Conservation (phyloP, 64 coral and sea anemone species). For the Catalaphyllia jardinei region DNA sequence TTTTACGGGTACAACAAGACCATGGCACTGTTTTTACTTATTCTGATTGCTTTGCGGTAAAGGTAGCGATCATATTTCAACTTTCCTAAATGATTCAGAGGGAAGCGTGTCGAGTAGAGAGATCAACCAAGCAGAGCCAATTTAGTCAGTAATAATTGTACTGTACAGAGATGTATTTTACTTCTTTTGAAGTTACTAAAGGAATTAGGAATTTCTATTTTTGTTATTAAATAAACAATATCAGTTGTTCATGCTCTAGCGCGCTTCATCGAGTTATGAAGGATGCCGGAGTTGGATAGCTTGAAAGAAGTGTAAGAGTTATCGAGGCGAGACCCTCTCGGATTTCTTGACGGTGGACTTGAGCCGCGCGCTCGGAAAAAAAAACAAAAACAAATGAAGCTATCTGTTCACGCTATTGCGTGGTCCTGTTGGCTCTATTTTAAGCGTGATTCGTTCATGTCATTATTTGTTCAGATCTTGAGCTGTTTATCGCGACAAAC, state of each 20-base stretch:
- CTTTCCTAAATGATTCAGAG: slow-evolving; percentile 22
- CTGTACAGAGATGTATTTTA: slow-evolving; percentile 29
- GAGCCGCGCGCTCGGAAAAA: slow-evolving; percentile 28
- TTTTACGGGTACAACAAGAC: slow-evolving; percentile 21
- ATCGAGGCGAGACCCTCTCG: slow-evolving; percentile 1
- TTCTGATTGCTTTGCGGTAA: slow-evolving; percentile 21
- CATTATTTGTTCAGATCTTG: slow-evolving; percentile 30
- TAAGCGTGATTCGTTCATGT: slow-evolving; percentile 23
- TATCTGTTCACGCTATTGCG: slow-evolving; percentile 17
- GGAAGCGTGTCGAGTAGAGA: slow-evolving; percentile 15
- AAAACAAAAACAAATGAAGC: not conserved
- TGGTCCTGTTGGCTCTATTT: slow-evolving; percentile 6
- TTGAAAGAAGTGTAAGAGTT: slow-evolving; percentile 15
- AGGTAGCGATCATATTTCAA: slow-evolving; percentile 8
- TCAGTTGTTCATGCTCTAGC: slow-evolving; percentile 21
- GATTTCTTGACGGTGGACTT: slow-evolving; percentile 15
- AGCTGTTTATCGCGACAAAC: slow-evolving; percentile 24
- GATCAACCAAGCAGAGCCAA: slow-evolving; percentile 4
- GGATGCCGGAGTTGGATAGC: not conserved
- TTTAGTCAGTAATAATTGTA: slow-evolving; percentile 3
- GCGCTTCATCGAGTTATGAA: slow-evolving; percentile 15
- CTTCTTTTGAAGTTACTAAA: slow-evolving; percentile 23
- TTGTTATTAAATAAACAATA: slow-evolving; percentile 25
- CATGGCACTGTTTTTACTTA: not conserved
- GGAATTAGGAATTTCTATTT: slow-evolving; percentile 19